Evolutionary conservation across 1,140 invertebrate species (phyloP), one percentile per base, ranked within the genome.

Genomic region (Drosophila truncata): DNA sequence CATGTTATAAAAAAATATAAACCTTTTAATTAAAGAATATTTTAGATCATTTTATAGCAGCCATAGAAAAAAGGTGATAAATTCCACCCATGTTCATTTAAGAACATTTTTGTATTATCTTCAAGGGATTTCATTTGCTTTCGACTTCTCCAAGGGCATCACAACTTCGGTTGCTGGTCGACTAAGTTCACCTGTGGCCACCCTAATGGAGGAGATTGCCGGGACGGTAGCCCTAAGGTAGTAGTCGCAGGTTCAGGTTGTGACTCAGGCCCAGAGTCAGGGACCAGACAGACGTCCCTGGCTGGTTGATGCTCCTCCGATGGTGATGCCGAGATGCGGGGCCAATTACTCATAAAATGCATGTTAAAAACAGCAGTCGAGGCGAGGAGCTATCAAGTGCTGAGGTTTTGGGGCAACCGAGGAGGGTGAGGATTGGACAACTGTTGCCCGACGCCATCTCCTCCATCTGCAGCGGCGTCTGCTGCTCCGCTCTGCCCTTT

Each of bases 281-380:
- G 29, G 58, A 50, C 52, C 71, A 80, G 62, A 50, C 60, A 52
- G 66, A 62, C 46, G 71, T 57, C 49, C 27, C 11, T 72, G 52
- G 65, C n/a, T n/a, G n/a, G n/a, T n/a, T 41, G 69, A 59, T 25
- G 65, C 69, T 72, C 29, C 64, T 63, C 37, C 44, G 72, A 47
- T 76, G 83, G 39, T 65, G 80, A 87, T 82, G 83, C 63, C 25
- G 25, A 78, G 84, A 88, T 88, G 84, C 85, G 64, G 67, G 78
- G 80, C 88, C 90, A 91, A 91, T 91, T 91, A 91, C 88, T 91
- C 88, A 91, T 91, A 91, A 91, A 91, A 91, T 79, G 82, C 90
- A 91, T 91, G 88, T 91, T 91, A 85, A 88, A 65, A 80, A 87
- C 80, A 63, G 59, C 67, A 66, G 70, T 50, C 59, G 63, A 41